Base-by-base conservation (phyloP, 2,797 vertebrate genomes). In the Manis pentadactyla region DNA sequence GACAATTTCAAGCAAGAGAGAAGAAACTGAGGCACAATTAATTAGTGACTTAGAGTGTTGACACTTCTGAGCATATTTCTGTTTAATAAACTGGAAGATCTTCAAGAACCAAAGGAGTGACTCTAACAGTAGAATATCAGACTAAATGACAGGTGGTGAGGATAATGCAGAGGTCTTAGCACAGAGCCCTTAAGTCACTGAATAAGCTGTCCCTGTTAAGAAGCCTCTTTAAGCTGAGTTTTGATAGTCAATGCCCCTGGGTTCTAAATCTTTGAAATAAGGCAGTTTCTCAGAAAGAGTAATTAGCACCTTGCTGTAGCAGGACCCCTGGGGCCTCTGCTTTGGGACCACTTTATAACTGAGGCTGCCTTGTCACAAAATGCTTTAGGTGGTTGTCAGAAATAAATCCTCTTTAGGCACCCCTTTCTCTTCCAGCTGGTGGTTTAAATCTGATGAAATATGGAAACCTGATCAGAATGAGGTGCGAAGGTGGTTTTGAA, bases 301-400 rank as follows among this genome's bases (percentile, higher is more conserved):
- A 91, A 97, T 96, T 97, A 97, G 84, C 7, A 21, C 86, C 73
- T 94, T 95, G 78, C 68, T 86, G 4, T 53, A 69, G 82, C 15
- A 9, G 51, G 63, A n/a, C 46, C 77, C 39, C 57, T 29, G 14
- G 79, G 68, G 53, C 34, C 39, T 31, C 0, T 68, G 81, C 85
- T 97, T 93, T 25, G 66, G 85, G 88, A 89, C 46, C 49, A 19
- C 61, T 49, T 86, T 68, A 78, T 82, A 83, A 78, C 53, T 11
- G 68, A 89, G 75, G 81, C 53, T 61, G 21, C 66, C 53, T 46
- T 95, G 51, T 93, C 74, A 73, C 23, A 13, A 19, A 93, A 31
- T 42, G 34, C 63, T 87, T 93, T 84, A 74, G 49, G 78, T 90
- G 82, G 79, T 4, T 95, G 42, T 93, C 73, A 95, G 87, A 91